Base-by-base conservation (phyloP, 2,888 invertebrate species). In the Epirrita christyi region DNA sequence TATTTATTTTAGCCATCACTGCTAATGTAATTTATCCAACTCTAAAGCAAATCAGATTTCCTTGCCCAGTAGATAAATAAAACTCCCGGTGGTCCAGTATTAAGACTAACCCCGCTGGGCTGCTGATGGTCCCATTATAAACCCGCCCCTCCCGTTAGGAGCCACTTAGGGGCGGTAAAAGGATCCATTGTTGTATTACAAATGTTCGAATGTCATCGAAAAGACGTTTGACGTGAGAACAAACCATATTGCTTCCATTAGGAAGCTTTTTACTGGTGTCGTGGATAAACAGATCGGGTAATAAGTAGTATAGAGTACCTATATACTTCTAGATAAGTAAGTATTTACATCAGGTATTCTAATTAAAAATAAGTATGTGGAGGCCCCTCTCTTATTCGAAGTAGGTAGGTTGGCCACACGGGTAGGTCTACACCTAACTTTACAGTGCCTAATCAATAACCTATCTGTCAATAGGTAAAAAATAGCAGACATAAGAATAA, bases 161-260 rank as follows among this genome's bases (percentile, higher is more conserved):
- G 71, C 77, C 67, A 68, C 71, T 63, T 64, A 66, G 64, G 74
- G 75, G 73, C 62, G 75, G 79, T 80, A 81, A 86, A 81, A 80
- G 84, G 86, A 80, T 85, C 89, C 76, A 80, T 91, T 92, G 88
- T 88, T 81, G 76, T 78, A 81, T 90, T 85, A 92, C 85, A 85
- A 91, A 92, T 91, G 90, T 83, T 87, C 77, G 59, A 77, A 80
- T 88, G 89, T 89, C 89, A 87, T 82, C 79, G 61, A 66, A 36
- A 61, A 60, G 90, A 90, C 91, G 76, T 83, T 72, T 87, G 90
- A 89, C 80, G 83, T 89, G 91, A 78, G 91, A 89, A 91, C 83
- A 81, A 80, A 82, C 81, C 88, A 83, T 75, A 71, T 76, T 78
- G 80, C 74, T 38, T 64, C 68, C 67, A 78, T 77, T 77, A 73